Evolutionary conservation across 2,888 invertebrate genomes (phyloP), one percentile per base, ranked within the genome.

Genomic region (Drosophila algonquin): DNA sequence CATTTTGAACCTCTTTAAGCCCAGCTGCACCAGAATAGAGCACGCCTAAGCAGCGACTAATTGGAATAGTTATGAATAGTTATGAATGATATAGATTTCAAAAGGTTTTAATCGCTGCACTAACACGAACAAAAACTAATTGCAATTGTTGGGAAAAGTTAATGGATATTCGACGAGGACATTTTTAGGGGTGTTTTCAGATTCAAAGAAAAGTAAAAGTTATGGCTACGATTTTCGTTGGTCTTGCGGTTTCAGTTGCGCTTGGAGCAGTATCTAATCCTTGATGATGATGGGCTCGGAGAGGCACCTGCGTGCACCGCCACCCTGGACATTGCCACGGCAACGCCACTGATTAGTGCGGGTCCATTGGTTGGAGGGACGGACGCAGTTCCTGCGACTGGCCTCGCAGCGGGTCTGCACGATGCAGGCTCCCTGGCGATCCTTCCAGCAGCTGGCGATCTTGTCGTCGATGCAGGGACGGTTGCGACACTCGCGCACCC

Each of bases 341-440:
- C 75, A 75, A 44, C 55, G 27, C 63, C 55, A 59, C 54, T 71
- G 51, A 30, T 10, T 60, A 45, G 69, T 24, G 62, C 73, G 69
- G n/a, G 40, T 46, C 78, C 78, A 55, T 32, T 58, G 76, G 32
- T 59, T 30, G 2, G 68, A 73, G 4, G 46, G 47, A 6, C 57
- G 73, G 10, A 40, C 21, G 52, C 90, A 90, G 69, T 90, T 90
- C 51, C 67, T 57, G 14, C 75, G 74, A 27, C 50, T 52, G n/a
- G 87, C 76, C 50, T 82, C 80, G 58, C 90, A 90, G 1, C 56
- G 46, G 47, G 82, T 89, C 55, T 90, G 54, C 46, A 85, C 56
- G 0, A 76, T 69, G 48, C 61, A 81, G 52, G 68, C 75, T 12
- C 78, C 77, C 5, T 73, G 61, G 4, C 27, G 63, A 30, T 74